Base-by-base conservation (phyloP, 2,888 invertebrate species). In the Cosmorhoe ocellata region DNA sequence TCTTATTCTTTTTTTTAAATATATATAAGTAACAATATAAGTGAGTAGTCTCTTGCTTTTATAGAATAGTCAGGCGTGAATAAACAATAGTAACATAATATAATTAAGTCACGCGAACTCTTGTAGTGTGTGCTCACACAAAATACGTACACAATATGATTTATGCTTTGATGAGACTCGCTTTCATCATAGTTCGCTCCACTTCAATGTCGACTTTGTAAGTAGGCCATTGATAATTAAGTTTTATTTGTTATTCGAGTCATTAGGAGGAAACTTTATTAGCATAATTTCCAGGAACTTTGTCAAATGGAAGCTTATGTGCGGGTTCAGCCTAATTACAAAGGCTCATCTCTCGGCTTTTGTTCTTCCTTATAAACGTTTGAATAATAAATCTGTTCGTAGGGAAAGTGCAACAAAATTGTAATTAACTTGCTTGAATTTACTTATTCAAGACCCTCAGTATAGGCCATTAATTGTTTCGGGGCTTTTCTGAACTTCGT, bases 211-310 rank as follows among this genome's bases (percentile, higher is more conserved):
- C 53, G 51, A 61, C 59, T 71, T 56, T 54, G 52, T 58, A 71
- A 76, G 70, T 67, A 69, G 69, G 69, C 61, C 67, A 70, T 78
- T 74, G 71, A 71, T 78, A 74, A 77, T 78, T 71, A 71, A 73
- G 69, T 75, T 77, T 73, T 71, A 73, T 79, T 77, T 74, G 75
- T 74, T 47, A 69, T 69, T 64, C 59, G 61, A 72, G 67, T 74
- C 71, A 76, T 80, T 71, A 74, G 67, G 66, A 48, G 63, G 56
- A 60, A 70, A 72, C 68, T 65, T 74, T 66, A 66, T 65, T 56
- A 59, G 56, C 67, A 73, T 63, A 68, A 71, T 71, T 69, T 77
- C 66, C 60, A 63, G 59, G 56, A 66, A 76, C 67, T 71, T 74
- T 55, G 54, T 73, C 63, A 61, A 66, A 70, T 62, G 58, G 51